Evolutionary conservation across 2,113 vertebrate genomes (phyloP).

Genomic region (Bambusicola thoracicus): DNA sequence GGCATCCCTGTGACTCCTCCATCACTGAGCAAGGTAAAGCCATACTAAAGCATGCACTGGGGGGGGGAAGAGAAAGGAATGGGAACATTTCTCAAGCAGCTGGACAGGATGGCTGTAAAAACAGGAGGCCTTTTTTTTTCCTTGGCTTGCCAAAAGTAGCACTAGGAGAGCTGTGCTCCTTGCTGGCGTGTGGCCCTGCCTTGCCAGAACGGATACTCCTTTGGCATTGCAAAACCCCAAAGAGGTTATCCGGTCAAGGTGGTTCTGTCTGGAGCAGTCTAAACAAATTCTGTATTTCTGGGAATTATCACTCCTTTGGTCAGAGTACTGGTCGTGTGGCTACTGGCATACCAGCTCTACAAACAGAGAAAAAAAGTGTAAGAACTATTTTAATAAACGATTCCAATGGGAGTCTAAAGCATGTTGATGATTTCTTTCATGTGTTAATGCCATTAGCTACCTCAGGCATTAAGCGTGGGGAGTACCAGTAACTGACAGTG

Average conservation of each 20-base stretch:
- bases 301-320: conserved; percentile 73
- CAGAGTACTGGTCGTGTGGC: conserved; percentile 58
- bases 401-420: conserved; percentile 59
- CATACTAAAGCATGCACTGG: neutral
- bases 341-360: conserved; percentile 52
- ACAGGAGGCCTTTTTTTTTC: conserved; percentile 44
- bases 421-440: conserved; percentile 77
- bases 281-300: conserved; percentile 72
- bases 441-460: conserved; percentile 70
- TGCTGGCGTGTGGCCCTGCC: neutral
- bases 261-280: conserved; percentile 34
- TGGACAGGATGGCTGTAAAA: conserved; percentile 13
- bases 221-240: conserved; percentile 42
- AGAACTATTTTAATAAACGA: conserved; percentile 75
- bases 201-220: neutral
- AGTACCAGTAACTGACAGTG: conserved; percentile 71
- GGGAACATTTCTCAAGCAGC: neutral
- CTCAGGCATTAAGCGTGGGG: conserved; percentile 66
- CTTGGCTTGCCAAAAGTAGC: neutral
- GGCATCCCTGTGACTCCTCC: neutral
- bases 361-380: conserved; percentile 66
- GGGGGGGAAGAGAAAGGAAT: neutral
- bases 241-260: conserved; percentile 64
- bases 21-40: neutral
- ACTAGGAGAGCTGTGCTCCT: neutral